Evolutionary conservation across 1,140 invertebrate genomes (phyloP), one percentile per base, ranked within the genome.

Genomic region (Ylistrum balloti): DNA sequence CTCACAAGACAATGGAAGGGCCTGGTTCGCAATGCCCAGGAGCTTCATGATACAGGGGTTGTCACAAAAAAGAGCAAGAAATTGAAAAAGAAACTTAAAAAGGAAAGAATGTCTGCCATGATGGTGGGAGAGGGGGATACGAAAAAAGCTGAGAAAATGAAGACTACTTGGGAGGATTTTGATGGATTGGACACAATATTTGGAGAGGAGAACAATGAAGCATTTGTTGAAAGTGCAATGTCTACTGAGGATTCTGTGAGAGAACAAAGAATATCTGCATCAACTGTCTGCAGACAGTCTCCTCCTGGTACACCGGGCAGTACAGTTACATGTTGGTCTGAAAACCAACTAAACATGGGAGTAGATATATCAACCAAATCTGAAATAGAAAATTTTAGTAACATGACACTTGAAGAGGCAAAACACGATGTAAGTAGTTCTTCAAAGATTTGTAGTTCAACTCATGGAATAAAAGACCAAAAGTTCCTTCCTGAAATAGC

Each of bases 1-100:
- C 97, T 94, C 94, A 97, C 74, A 97, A 97, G 96, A 93, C 89
- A 96, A 96, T 93, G 91, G 93, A 88, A 92, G 17, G 92, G 91
- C 88, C 92, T 93, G 90, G 93, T 90, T 28, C 89, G 91, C 86
- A 92, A 92, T 85, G 90, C 85, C 85, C 45, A 93, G 92, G 88
- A 93, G 41, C 89, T 92, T 85, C 28, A 93, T 33, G 89, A 93
- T 45, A 22, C 32, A 32, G 86, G 86, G 87, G 41, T 91, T 48
- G 38, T 93, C 87, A 0, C 33, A 93, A 91, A 93, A 89, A 86
- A 90, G 33, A 91, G 91, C 35, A 90, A 92, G 85, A 92, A 92
- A 85, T 28, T 38, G 20, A 92, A 91, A 85, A 91, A 92, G 86
- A 88, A 86, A 33, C 20, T 90, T 28, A 90, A 92, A 74, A 91